Base-by-base conservation (phyloP, 2,113 vertebrate species). In the Chloebia gouldiae region DNA sequence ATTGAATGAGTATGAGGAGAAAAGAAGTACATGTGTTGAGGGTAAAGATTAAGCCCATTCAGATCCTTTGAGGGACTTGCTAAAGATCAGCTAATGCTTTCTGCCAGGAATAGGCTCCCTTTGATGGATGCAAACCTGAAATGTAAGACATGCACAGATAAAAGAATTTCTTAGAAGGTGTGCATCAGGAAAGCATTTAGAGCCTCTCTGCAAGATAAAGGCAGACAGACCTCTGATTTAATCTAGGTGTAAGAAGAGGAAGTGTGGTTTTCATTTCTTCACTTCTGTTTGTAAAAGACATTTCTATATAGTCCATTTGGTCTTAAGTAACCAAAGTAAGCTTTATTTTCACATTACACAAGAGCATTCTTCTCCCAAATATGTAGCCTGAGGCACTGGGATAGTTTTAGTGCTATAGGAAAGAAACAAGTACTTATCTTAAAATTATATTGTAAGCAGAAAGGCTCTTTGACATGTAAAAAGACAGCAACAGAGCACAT, bases 81-180 rank as follows among this genome's bases (percentile, higher is more conserved):
- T 88, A 42, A 90, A 88, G 59, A 82, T 86, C 63, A 82, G 42
- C 40, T 92, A 91, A 90, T 44, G 65, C 49, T 60, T 87, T 80
- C 70, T 95, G 63, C 40, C 25, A 80, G 54, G 50, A 69, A 79
- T 11, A 90, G 28, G 31, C 77, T 82, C 50, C 45, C 92, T 96
- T 88, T 95, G 79, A 95, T 82, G 79, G 27, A 73, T 9, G 16
- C 35, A 94, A 93, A 95, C 59, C 66, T 83, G 75, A 90, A 95
- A 86, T 42, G 68, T 65, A 92, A 92, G 61, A 85, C 75, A 72
- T 7, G 42, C 42, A 88, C 35, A 90, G 85, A 93, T 69, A 88
- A 92, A 95, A 90, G 23, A 93, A 90, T 59, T 88, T 45, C 66
- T 82, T 42, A 82, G 71, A 90, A 90, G 59, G 37, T 65, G 30